Conservation (phyloP, 2,888 invertebrate species). For the Parnassius apollo region DNA sequence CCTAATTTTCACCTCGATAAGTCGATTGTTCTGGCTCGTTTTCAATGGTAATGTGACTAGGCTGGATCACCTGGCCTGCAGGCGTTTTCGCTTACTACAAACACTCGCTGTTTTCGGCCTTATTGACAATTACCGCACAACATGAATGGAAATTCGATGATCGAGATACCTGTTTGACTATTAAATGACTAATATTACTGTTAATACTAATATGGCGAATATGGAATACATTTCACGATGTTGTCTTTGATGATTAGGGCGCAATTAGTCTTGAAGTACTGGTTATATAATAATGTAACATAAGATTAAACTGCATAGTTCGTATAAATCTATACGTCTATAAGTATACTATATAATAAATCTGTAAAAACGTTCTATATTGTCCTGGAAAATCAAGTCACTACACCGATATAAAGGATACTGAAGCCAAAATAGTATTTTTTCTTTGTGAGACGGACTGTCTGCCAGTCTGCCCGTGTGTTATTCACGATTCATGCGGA, state of each 20-base stretch:
- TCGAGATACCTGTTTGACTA: constrained; percentile 27
- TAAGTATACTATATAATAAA: too few relatives aligned
- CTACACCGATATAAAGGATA: too few relatives aligned
- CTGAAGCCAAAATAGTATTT: too few relatives aligned
- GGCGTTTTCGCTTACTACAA: constrained; percentile 35
- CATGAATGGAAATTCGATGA: constrained; percentile 27
- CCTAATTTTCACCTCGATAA: constrained; percentile 14
- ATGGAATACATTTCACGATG: not conserved
- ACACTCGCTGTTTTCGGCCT: constrained; percentile 35
- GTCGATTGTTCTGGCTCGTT: constrained; percentile 20
- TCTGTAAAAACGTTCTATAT: too few relatives aligned
- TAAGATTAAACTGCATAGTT: too few relatives aligned
- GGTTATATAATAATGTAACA: not conserved
- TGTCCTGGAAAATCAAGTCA: too few relatives aligned
- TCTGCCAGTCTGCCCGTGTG: too few relatives aligned
- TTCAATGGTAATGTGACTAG: constrained; percentile 23
- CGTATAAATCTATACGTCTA: too few relatives aligned
- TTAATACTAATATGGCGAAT: constrained; percentile 2
- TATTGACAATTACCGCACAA: constrained; percentile 36
- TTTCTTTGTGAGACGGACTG: too few relatives aligned
- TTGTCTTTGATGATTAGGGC: constrained; percentile 17
- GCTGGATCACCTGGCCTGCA: constrained; percentile 29
- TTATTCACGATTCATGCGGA: too few relatives aligned
- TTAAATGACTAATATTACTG: constrained; percentile 23
- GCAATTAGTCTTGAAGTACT: not conserved